A percentile compares a stretch with the other conserved stretches of the same genome.
These are phyloP conservation scores for Meiosimyza platycephala DNA, from an alignment of 2,888 invertebrate genomes.

Conservation along the genomic window DNA sequence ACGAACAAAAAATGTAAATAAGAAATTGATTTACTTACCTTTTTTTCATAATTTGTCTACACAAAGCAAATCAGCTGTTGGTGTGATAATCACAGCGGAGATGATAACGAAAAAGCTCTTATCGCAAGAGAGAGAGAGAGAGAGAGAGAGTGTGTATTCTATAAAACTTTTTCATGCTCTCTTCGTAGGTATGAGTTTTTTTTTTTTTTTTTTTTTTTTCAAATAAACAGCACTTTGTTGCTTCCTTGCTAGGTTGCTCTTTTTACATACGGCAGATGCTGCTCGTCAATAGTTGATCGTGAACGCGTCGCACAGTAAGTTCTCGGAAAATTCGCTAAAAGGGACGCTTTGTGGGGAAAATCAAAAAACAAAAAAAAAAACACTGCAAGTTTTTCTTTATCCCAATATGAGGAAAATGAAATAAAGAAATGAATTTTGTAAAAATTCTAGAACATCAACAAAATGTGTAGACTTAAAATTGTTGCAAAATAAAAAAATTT, in stretches of 20 bases:
- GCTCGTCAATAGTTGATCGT: conserved; percentile 14
- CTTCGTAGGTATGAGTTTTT: not conserved
- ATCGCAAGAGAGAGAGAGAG: too few species aligned
- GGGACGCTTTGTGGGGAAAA: conserved; percentile 4
- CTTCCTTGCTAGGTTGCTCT: not conserved
- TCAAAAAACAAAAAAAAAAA: conserved; percentile 9
- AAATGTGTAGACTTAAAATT: conserved; percentile 39
- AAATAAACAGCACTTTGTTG: not conserved
- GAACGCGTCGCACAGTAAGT: conserved; percentile 16
- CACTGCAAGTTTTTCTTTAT: not conserved
- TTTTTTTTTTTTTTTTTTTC: not conserved
- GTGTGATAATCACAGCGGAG: too few species aligned
- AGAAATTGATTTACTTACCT: too few species aligned
- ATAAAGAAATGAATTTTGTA: conserved; percentile 24
- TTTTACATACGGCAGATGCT: conserved; percentile 1
- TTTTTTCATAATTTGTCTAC: too few species aligned
- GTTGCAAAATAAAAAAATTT: conserved; percentile 14
- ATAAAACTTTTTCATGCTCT: too few species aligned
- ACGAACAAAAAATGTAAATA: too few species aligned
- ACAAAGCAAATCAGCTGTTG: too few species aligned
- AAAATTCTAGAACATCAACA: conserved; percentile 19
- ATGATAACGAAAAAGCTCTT: too few species aligned
- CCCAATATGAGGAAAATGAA: not conserved
- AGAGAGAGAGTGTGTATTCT: too few species aligned
- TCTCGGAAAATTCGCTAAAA: not conserved